Evolutionary conservation across 2,113 vertebrate species (phyloP).

Genomic region (Dasyurus viverrinus): DNA sequence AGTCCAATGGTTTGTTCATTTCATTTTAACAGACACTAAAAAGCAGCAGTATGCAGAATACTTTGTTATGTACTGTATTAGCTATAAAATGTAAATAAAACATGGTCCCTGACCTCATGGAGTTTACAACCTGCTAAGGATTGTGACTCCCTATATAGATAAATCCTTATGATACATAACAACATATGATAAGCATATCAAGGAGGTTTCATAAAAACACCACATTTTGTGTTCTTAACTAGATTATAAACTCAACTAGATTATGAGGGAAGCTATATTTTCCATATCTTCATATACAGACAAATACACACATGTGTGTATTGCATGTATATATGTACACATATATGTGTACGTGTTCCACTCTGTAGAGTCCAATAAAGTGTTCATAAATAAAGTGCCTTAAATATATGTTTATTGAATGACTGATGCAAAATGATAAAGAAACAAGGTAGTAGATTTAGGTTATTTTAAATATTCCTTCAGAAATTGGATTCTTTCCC

Average conservation of each 20-base stretch:
- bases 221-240: too few species aligned
- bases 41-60: background rate
- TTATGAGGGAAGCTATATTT: too few species aligned
- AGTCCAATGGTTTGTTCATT: background rate
- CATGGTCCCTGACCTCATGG: background rate
- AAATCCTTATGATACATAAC: background rate
- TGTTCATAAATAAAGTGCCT: background rate
- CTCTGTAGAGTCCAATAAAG: background rate
- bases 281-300: too few species aligned
- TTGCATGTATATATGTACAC: too few species aligned
- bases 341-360: background rate
- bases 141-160: background rate
- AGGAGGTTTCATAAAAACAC: too few species aligned
- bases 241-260: too few species aligned
- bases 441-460: slow-evolving; percentile 25
- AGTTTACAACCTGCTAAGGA: background rate
- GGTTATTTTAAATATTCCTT: slow-evolving; percentile 44
- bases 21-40: background rate
- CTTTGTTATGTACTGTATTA: background rate
- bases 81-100: background rate
- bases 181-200: background rate
- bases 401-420: background rate
- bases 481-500: slow-evolving; percentile 46
- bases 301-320: too few species aligned
- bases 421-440: slow-evolving; percentile 3